Evolutionary conservation across 2,888 invertebrate species (phyloP), one percentile per base, ranked within the genome.

Genomic region (Agrotis puta): DNA sequence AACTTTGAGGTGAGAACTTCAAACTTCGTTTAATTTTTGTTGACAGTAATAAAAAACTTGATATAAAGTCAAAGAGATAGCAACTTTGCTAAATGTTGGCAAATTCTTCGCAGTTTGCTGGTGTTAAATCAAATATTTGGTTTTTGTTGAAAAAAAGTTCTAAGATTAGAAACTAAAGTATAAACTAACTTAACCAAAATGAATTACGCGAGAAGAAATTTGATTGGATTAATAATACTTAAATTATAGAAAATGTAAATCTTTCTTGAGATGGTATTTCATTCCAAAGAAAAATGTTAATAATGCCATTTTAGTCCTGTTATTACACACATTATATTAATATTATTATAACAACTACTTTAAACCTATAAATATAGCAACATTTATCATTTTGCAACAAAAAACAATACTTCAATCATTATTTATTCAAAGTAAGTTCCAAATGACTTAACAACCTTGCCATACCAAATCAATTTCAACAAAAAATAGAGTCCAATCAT

Each of bases 11-110:
- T 59, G 5, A 27, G 18, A 67, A 66, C 13, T 54, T 66, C 4
- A 16, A 50, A 50, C 0, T 48, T 47, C 50, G 13, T 65, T 20
- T 50, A 51, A 39, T 11, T 27, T 39, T 33, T 51, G 39, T 63
- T 43, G 16, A 24, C 18, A 62, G 33, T 48, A 16, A 79, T 66
- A 45, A 48, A 9, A 61, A 56, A 79, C 16, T 61, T 51, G 33
- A 51, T 14, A 4, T 16, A 7, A 62, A 53, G 39, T 54, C 58
- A 39, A 47, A 13, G 14, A 63, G 13, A 47, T 14, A 27, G 11
- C 20, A 66, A 56, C 39, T 66, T 59, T 45, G 9, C 14, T 0
- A 43, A 16, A 24, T 18, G 22, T 18, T 64, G 27, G 6, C 13
- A 1, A 65, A 50, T 61, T 51, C 20, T n/a, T 39, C 2, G 18